Evolutionary conservation across 2,797 vertebrate species (phyloP).

Genomic region (Rhabdomys pumilio): DNA sequence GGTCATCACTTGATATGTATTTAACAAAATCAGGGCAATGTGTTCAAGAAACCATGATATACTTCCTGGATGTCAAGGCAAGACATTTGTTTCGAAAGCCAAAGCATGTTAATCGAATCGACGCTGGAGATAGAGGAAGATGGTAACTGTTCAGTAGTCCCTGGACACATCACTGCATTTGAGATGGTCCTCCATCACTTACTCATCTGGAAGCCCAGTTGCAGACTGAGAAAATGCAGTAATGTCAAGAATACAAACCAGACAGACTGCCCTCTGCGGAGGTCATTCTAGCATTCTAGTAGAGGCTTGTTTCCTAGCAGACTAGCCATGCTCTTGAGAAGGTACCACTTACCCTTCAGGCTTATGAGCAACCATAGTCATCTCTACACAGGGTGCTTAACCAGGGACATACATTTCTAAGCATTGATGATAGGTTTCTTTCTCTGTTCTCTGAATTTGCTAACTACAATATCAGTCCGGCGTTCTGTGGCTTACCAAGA

Average conservation of each 20-base stretch:
- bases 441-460: neutral
- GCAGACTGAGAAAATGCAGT: neutral
- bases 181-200: slow-evolving; percentile 6
- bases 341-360: neutral
- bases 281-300: too few relatives aligned
- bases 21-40: slow-evolving; percentile 57
- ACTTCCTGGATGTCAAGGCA: slow-evolving; percentile 55
- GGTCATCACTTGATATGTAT: slow-evolving; percentile 72
- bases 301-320: neutral
- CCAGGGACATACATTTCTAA: neutral
- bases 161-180: neutral
- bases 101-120: slow-evolving; percentile 25
- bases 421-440: neutral
- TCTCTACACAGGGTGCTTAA: neutral
- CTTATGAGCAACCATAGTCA: neutral
- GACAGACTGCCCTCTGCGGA: neutral
- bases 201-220: slow-evolving; percentile 9
- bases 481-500: neutral
- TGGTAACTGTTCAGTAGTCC: neutral
- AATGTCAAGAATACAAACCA: neutral
- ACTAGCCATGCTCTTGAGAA: neutral
- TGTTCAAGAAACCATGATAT: slow-evolving; percentile 40
- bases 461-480: neutral
- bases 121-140: neutral
- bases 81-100: slow-evolving; percentile 73